A percentile compares a stretch with the other conserved stretches of the same genome.
Evolutionary conservation across 2,888 invertebrate species (phyloP).

Genomic region (Eilema caniola): DNA sequence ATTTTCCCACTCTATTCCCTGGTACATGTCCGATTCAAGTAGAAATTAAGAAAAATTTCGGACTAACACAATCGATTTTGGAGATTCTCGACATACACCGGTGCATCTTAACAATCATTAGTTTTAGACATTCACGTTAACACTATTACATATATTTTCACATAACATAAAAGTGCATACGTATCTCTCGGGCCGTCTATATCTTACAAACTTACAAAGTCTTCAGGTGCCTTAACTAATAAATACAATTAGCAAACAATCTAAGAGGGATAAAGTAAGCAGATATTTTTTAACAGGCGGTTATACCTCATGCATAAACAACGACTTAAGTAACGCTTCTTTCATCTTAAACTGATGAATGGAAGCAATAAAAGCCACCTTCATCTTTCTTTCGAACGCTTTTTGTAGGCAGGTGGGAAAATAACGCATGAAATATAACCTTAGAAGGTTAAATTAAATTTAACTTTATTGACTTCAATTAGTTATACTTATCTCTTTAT

Average conservation of each 20-base stretch:
- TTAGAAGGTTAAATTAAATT: constrained; percentile 11
- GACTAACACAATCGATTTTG: too few relatives aligned
- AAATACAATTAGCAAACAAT: constrained; percentile 51
- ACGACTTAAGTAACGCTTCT: constrained; percentile 41
- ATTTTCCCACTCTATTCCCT: too few relatives aligned
- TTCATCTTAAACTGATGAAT: constrained; percentile 55
- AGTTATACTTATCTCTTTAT: background rate
- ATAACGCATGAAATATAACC: constrained; percentile 39
- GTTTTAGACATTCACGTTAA: too few relatives aligned
- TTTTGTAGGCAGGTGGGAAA: constrained; percentile 58
- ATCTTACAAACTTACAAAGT: too few relatives aligned
- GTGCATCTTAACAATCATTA: too few relatives aligned
- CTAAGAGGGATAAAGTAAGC: constrained; percentile 49
- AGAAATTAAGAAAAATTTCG: too few relatives aligned
- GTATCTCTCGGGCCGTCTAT: too few relatives aligned
- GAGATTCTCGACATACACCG: too few relatives aligned
- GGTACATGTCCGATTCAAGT: too few relatives aligned
- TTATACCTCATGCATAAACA: constrained; percentile 42
- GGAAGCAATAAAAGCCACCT: constrained; percentile 56
- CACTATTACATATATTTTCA: too few relatives aligned
- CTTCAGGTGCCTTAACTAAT: constrained; percentile 26
- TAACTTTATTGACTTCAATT: constrained; percentile 3
- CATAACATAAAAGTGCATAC: too few relatives aligned
- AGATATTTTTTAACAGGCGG: constrained; percentile 31
- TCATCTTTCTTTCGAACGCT: constrained; percentile 54